These are phyloP conservation scores for Calephelis virginiensis DNA, from an alignment of 1,140 invertebrate genomes.

Conservation along the genomic window DNA sequence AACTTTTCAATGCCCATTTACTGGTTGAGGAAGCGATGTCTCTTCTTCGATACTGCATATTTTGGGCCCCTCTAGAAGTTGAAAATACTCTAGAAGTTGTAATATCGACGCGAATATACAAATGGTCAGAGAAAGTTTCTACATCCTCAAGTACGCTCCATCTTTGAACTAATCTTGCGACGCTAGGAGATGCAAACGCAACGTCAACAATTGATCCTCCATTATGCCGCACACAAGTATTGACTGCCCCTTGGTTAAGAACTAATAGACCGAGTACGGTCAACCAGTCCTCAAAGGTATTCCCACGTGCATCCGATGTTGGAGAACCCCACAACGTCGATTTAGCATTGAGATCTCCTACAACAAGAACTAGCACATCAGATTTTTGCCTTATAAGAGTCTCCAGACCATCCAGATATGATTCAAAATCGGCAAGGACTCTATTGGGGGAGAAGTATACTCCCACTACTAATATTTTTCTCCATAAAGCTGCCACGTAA, in stretches of 20 bases:
- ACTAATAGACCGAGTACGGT: background rate
- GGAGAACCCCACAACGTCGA: slow-evolving; percentile 25
- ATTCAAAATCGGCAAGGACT: slow-evolving; percentile 25
- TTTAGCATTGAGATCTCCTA: slow-evolving; percentile 23
- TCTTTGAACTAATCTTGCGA: background rate
- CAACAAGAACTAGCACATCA: background rate
- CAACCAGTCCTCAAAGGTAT: slow-evolving; percentile 25
- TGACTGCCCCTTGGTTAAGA: slow-evolving; percentile 16
- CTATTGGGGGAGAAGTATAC: slow-evolving; percentile 26
- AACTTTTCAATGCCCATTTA: slow-evolving; percentile 22
- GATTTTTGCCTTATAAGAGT: background rate
- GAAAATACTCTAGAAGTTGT: background rate
- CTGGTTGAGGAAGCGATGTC: background rate
- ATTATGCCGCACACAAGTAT: slow-evolving; percentile 21
- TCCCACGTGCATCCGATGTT: slow-evolving; percentile 20
- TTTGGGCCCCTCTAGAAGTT: too few relatives aligned
- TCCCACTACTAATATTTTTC: background rate
- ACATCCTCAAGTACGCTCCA: slow-evolving; percentile 25
- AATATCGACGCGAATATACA: slow-evolving; percentile 59
- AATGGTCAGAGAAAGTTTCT: slow-evolving; percentile 27
- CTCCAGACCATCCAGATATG: slow-evolving; percentile 18
- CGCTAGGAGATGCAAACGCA: slow-evolving; percentile 3
- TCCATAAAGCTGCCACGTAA: background rate
- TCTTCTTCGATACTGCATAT: background rate
- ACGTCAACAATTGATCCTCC: slow-evolving; percentile 26